Evolutionary conservation across 2,888 invertebrate species (phyloP).

Genomic region (Brachypalpus laphriformis): DNA sequence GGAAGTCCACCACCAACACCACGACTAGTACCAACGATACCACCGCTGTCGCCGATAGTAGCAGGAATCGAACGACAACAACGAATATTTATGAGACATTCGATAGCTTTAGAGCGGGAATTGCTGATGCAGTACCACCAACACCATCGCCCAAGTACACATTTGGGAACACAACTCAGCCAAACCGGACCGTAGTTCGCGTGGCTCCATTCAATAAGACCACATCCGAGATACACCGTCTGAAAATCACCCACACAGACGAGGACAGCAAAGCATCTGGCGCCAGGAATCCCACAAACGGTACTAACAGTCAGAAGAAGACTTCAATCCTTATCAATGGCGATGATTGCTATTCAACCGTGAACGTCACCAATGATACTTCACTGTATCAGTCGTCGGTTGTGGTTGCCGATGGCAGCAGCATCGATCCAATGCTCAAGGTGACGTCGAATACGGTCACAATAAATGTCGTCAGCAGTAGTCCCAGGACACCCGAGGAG

Average conservation of each 20-base stretch:
- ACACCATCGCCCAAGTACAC: slow-evolving; percentile 41
- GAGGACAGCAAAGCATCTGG: slow-evolving; percentile 82
- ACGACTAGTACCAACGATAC: background rate
- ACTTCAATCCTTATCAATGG: slow-evolving; percentile 90
- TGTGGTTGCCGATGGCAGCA: slow-evolving; percentile 86
- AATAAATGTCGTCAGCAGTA: slow-evolving; percentile 84
- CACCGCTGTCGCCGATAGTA: slow-evolving; percentile 51
- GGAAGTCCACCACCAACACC: slow-evolving; percentile 15
- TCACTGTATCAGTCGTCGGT: slow-evolving; percentile 90
- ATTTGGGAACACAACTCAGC: slow-evolving; percentile 50
- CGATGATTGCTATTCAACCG: slow-evolving; percentile 89
- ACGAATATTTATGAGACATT: slow-evolving; percentile 70
- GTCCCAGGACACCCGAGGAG: slow-evolving; percentile 77
- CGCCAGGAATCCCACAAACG: slow-evolving; percentile 76
- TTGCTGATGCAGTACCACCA: background rate
- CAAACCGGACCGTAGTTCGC: slow-evolving; percentile 83
- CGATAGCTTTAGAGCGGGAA: slow-evolving; percentile 50
- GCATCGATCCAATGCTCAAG: slow-evolving; percentile 78
- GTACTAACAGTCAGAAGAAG: slow-evolving; percentile 83
- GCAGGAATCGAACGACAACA: slow-evolving; percentile 39
- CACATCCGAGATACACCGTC: slow-evolving; percentile 83
- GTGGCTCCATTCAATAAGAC: slow-evolving; percentile 82
- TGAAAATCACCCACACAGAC: slow-evolving; percentile 85
- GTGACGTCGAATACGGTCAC: slow-evolving; percentile 86
- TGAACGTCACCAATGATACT: slow-evolving; percentile 88